phyloP scores from a whole-genome alignment of 2,113 vertebrate species.

The Cephalopterus ornatus region DNA sequence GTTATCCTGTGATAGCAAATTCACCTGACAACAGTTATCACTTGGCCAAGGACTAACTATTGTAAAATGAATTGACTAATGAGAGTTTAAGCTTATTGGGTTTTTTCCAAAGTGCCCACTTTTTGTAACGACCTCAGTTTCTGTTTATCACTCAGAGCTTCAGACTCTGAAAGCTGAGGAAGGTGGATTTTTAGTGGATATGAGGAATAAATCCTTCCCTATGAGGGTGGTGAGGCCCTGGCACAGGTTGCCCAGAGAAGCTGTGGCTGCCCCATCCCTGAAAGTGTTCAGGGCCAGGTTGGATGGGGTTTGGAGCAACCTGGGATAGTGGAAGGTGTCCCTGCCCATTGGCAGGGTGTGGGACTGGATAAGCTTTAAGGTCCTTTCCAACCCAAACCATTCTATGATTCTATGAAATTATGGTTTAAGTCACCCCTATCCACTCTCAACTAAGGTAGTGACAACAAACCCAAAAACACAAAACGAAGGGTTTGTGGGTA shows the following conservation, averaged over 20 bases:
- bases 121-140: not conserved
- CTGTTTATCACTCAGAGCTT: not conserved
- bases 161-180: not conserved
- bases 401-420: not conserved
- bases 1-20: not conserved
- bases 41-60: not conserved
- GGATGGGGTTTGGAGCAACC: rapidly evolving
- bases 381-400: not conserved
- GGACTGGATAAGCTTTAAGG: not conserved
- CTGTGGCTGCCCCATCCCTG: not conserved
- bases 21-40: not conserved
- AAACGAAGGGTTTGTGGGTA: not conserved
- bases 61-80: not conserved
- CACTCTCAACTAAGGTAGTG: not conserved
- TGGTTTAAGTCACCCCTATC: not conserved
- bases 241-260: not conserved
- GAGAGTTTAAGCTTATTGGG: not conserved
- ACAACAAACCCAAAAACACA: not conserved
- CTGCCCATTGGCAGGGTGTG: not conserved
- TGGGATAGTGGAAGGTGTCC: not conserved
- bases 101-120: not conserved
- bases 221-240: rapidly evolving
- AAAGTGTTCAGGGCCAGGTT: not conserved
- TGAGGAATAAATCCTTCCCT: not conserved
- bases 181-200: not conserved